Evolutionary conservation across 1,140 invertebrate genomes (phyloP).

Genomic region (Atopsyche davidsoni): DNA sequence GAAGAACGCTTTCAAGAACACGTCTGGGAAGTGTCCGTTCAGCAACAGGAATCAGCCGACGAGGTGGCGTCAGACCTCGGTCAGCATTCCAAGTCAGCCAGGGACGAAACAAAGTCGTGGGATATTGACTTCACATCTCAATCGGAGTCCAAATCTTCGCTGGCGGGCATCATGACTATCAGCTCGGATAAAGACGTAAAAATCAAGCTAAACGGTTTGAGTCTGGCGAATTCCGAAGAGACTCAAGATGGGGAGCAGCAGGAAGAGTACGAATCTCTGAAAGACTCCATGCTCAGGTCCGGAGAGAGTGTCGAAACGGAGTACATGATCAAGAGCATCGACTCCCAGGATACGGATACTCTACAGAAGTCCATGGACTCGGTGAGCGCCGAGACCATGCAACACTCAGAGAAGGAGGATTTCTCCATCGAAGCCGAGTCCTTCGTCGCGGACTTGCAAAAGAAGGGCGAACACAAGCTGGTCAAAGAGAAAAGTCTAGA

Average conservation of each 20-base stretch:
- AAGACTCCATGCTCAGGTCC: constrained; percentile 52
- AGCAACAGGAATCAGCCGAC: constrained; percentile 44
- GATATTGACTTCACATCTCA: constrained; percentile 33
- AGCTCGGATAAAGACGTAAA: constrained; percentile 25
- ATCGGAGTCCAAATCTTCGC: constrained; percentile 21
- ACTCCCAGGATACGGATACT: constrained; percentile 46
- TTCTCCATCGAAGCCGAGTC: constrained; percentile 47
- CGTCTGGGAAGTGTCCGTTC: constrained; percentile 58
- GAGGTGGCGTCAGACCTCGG: constrained; percentile 35
- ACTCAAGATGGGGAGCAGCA: constrained; percentile 39
- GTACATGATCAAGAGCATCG: constrained; percentile 47
- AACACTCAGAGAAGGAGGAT: constrained; percentile 39
- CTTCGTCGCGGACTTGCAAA: constrained; percentile 44
- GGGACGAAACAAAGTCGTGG: constrained; percentile 32
- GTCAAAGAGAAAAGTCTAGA: constrained; percentile 49
- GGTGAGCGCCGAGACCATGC: constrained; percentile 46
- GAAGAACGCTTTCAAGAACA: constrained; percentile 54
- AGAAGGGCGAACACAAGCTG: constrained; percentile 42
- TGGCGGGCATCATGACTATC: constrained; percentile 22
- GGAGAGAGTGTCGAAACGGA: constrained; percentile 50
- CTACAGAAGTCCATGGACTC: constrained; percentile 49
- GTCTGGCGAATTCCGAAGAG: constrained; percentile 28
- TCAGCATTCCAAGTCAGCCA: constrained; percentile 31
- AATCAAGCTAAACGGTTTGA: constrained; percentile 23
- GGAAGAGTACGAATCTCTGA: constrained; percentile 38